These are phyloP conservation scores for Macaria notata DNA, from an alignment of 2,888 invertebrate species.

Conservation along the genomic window DNA sequence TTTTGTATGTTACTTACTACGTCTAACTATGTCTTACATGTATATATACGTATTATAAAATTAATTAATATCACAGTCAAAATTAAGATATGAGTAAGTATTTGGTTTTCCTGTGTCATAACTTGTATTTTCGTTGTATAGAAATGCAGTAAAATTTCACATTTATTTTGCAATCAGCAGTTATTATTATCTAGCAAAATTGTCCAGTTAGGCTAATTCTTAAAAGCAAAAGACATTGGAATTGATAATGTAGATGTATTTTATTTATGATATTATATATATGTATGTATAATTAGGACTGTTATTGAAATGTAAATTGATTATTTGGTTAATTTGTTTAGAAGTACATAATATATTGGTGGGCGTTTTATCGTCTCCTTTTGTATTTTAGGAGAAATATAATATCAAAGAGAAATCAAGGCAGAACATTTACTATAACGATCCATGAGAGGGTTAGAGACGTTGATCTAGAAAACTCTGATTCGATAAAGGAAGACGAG, in stretches of 20 bases:
- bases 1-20: conserved; percentile 15
- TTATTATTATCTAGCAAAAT: conserved; percentile 23
- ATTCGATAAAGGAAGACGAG: neutral
- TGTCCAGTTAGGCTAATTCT: conserved; percentile 28
- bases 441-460: too few relatives aligned
- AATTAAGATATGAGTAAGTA: too few relatives aligned
- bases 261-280: conserved; percentile 29
- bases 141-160: neutral
- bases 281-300: conserved; percentile 8
- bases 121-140: too few relatives aligned
- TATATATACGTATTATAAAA: too few relatives aligned
- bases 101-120: too few relatives aligned
- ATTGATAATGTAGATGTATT: conserved; percentile 49
- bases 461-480: neutral
- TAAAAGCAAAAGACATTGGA: conserved; percentile 34
- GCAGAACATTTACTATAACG: too few relatives aligned
- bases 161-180: conserved; percentile 13
- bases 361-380: neutral
- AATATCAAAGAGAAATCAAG: neutral
- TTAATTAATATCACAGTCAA: too few relatives aligned
- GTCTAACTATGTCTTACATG: neutral
- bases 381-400: neutral
- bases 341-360: too few relatives aligned
- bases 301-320: neutral
- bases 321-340: too few relatives aligned